Evolutionary conservation across 2,113 vertebrate species (phyloP).

Genomic region (Salvelinus sp.): DNA sequence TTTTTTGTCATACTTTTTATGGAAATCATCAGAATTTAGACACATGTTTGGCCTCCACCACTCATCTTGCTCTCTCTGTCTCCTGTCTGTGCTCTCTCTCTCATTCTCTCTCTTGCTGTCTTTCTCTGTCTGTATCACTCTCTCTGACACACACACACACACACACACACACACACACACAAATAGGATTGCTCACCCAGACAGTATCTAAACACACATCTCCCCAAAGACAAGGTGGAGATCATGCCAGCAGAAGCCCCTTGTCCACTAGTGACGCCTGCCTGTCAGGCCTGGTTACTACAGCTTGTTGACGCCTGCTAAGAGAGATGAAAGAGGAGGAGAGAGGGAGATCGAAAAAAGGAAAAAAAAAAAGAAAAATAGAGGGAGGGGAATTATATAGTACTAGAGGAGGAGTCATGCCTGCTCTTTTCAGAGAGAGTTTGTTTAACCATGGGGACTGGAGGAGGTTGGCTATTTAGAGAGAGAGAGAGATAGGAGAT

Average conservation of each 20-base stretch:
- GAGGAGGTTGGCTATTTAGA: too few relatives aligned
- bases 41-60: neutral
- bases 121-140: slow-evolving; percentile 1
- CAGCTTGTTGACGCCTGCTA: slow-evolving; percentile 35
- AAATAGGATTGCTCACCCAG: slow-evolving; percentile 55
- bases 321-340: too few relatives aligned
- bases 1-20: slow-evolving; percentile 23
- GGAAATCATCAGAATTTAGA: slow-evolving; percentile 38
- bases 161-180: slow-evolving; percentile 38
- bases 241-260: neutral
- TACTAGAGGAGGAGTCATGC: too few relatives aligned
- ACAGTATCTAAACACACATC: slow-evolving; percentile 39
- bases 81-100: neutral
- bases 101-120: neutral
- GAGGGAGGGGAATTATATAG: too few relatives aligned
- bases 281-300: slow-evolving; percentile 53
- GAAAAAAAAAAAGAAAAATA: too few relatives aligned
- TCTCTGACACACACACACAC: neutral
- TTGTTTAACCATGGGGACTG: too few relatives aligned
- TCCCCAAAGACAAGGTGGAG: neutral
- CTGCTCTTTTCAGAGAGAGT: too few relatives aligned
- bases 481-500: too few relatives aligned
- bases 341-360: too few relatives aligned
- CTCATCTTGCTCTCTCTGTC: too few relatives aligned
- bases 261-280: slow-evolving; percentile 32